These are phyloP conservation scores for Argopecten irradians DNA, from an alignment of 1,140 invertebrate genomes.

Conservation along the genomic window DNA sequence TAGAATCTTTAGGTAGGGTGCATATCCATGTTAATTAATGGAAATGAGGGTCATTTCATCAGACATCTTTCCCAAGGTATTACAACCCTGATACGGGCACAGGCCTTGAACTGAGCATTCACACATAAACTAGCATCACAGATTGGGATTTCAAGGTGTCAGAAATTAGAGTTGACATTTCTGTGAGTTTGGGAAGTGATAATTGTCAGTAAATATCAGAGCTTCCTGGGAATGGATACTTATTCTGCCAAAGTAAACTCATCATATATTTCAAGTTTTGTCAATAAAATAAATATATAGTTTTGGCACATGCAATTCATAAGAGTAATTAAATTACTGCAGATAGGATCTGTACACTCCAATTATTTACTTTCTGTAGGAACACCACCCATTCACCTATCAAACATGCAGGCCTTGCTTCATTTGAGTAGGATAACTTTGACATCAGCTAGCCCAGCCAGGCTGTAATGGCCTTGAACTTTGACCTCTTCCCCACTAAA, in stretches of 20 bases:
- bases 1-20: neutral
- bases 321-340: neutral
- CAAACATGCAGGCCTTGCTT: no score
- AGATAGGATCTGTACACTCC: neutral
- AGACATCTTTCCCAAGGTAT: neutral
- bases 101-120: neutral
- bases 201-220: neutral
- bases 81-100: neutral
- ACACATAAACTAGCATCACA: neutral
- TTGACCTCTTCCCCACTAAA: no score
- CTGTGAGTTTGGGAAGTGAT: neutral
- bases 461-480: neutral
- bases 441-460: neutral
- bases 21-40: conserved; percentile 17
- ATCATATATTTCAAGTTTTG: neutral
- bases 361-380: no score
- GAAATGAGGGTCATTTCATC: conserved; percentile 1
- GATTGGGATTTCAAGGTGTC: neutral
- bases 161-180: conserved; percentile 9
- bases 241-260: neutral
- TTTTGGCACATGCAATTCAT: neutral
- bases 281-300: neutral
- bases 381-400: no score
- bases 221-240: neutral
- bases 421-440: no score